phyloP scores from a whole-genome alignment of 2,888 invertebrate genomes.

The Drosophila recens region DNA sequence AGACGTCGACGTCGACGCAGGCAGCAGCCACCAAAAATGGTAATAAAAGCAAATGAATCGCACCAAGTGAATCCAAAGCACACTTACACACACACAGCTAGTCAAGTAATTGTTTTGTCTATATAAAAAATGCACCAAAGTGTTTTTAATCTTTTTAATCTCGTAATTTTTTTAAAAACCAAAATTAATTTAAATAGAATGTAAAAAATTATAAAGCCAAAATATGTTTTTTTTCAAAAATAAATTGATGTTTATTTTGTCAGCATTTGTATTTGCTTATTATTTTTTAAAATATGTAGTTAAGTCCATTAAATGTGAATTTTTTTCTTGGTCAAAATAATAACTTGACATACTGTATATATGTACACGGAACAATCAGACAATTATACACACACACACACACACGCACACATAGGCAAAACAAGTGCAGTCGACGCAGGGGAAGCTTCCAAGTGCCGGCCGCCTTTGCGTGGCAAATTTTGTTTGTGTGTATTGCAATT shows the following conservation, averaged over 20 bases:
- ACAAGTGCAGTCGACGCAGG: conserved; percentile 22
- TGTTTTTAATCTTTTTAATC: neutral
- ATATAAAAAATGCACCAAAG: conserved; percentile 2
- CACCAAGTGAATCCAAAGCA: conserved; percentile 77
- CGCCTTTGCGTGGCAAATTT: conserved; percentile 73
- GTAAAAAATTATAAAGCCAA: too few species aligned
- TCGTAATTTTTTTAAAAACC: neutral
- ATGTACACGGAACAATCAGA: conserved; percentile 44
- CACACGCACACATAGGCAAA: conserved; percentile 20
- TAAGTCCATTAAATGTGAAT: neutral
- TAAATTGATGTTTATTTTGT: too few species aligned
- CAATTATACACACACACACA: conserved; percentile 54
- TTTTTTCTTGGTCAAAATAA: neutral
- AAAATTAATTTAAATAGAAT: neutral
- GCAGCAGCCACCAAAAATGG: conserved; percentile 66
- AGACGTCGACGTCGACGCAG: conserved; percentile 57
- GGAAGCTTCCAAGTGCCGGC: conserved; percentile 70
- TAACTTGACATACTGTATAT: neutral
- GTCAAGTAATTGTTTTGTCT: neutral
- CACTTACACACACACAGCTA: conserved; percentile 9
- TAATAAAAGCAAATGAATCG: conserved; percentile 81
- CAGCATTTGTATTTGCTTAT: neutral
- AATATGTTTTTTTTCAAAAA: too few species aligned
- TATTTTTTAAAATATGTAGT: neutral
- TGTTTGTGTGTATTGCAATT: conserved; percentile 75